A percentile compares a stretch with the other conserved stretches of the same genome.
These are phyloP conservation scores for Semaprochilodus insignis DNA, from an alignment of 2,797 vertebrate species.

Conservation along the genomic window DNA sequence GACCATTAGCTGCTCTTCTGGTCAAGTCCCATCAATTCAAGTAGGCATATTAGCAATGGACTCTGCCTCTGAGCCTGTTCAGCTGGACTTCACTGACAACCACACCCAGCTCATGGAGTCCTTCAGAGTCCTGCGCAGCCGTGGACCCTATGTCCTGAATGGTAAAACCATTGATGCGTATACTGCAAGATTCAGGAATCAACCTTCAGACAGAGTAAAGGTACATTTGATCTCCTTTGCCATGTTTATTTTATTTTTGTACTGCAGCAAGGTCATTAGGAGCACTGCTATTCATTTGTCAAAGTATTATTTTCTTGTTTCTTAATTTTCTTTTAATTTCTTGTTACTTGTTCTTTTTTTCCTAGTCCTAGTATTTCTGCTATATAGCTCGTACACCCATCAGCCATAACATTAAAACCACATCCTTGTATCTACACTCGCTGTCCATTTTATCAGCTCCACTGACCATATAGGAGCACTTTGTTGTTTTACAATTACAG, in stretches of 20 bases:
- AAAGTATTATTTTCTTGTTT: background rate
- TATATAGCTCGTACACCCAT: too few relatives aligned
- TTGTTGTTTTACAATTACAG: too few relatives aligned
- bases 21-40: constrained; percentile 79
- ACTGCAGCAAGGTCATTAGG: background rate
- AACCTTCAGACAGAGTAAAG: constrained; percentile 81
- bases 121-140: constrained; percentile 79
- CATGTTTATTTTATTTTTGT: background rate
- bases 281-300: background rate
- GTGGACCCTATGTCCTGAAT: constrained; percentile 87
- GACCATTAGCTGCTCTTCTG: constrained; percentile 86
- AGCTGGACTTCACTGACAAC: constrained; percentile 86
- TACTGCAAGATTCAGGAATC: constrained; percentile 78
- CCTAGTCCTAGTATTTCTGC: too few relatives aligned
- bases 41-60: constrained; percentile 86
- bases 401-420: too few relatives aligned
- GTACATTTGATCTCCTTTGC: constrained; percentile 65
- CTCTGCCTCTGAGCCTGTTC: constrained; percentile 77
- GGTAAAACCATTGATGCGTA: constrained; percentile 86
- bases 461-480: too few relatives aligned
- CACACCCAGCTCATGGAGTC: constrained; percentile 79
- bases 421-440: too few relatives aligned
- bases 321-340: background rate
- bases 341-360: too few relatives aligned
- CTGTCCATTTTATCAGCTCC: too few relatives aligned